Conservation (phyloP, 2,888 invertebrate genomes). For the Mesochorus sp. region DNA sequence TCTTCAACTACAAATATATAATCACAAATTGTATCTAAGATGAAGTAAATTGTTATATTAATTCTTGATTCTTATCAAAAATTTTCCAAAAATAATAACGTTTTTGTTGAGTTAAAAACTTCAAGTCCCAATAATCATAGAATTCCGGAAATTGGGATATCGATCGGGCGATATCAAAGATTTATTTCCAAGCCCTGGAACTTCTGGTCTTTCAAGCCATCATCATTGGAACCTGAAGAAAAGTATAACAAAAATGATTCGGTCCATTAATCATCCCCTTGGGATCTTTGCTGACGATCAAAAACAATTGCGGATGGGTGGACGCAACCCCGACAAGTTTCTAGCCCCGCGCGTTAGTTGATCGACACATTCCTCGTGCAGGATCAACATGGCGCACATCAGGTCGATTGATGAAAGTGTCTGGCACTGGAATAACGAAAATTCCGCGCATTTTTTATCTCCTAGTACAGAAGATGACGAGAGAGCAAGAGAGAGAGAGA, state of each 20-base stretch:
- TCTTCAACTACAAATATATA: too few relatives aligned
- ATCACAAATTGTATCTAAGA: too few relatives aligned
- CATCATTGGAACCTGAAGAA: background rate
- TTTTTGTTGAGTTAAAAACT: too few relatives aligned
- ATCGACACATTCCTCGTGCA: constrained; percentile 42
- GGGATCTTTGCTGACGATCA: background rate
- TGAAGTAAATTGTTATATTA: too few relatives aligned
- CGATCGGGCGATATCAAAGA: too few relatives aligned
- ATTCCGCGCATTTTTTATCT: constrained; percentile 28
- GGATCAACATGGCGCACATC: constrained; percentile 43
- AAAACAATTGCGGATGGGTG: constrained; percentile 16
- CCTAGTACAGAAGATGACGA: constrained; percentile 3
- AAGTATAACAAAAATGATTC: background rate
- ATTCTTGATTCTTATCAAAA: too few relatives aligned
- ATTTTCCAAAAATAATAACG: too few relatives aligned
- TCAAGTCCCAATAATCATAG: too few relatives aligned
- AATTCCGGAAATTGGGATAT: too few relatives aligned
- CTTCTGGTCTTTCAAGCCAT: too few relatives aligned
- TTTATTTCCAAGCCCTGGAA: too few relatives aligned
- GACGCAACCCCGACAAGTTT: background rate
- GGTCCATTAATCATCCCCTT: background rate
- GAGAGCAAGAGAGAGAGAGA: too few relatives aligned
- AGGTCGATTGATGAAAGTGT: constrained; percentile 27
- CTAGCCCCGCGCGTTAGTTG: background rate
- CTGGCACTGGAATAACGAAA: constrained; percentile 33